These are phyloP conservation scores for Gyrodactylus salaris DNA, from an alignment of 1,140 invertebrate genomes.

Conservation along the genomic window DNA sequence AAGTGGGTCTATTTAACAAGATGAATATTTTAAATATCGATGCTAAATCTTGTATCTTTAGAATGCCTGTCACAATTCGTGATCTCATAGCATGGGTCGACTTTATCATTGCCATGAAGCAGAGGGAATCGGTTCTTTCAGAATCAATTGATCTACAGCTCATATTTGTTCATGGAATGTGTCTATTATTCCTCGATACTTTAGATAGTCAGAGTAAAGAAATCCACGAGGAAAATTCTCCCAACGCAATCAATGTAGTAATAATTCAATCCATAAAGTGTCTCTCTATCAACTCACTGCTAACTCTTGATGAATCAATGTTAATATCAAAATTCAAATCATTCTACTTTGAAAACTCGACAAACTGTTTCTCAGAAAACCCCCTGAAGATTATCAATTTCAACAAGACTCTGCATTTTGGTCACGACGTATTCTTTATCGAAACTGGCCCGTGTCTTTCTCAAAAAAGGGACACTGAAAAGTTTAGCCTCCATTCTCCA, in stretches of 20 bases:
- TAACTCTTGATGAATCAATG: neutral
- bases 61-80: conserved; percentile 36
- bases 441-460: neutral
- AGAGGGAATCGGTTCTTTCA: neutral
- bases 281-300: neutral
- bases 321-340: neutral
- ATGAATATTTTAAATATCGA: neutral
- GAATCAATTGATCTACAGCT: neutral
- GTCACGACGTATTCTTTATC: conserved; percentile 14
- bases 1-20: conserved; percentile 1
- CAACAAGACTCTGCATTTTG: conserved; percentile 9
- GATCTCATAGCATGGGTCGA: conserved; percentile 65
- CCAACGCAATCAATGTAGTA: neutral
- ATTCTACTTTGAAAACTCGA: neutral
- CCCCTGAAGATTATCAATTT: conserved; percentile 10
- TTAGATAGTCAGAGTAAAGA: neutral
- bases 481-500: neutral
- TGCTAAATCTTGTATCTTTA: conserved; percentile 7
- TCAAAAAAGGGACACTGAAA: neutral
- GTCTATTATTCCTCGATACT: neutral
- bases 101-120: conserved; percentile 35
- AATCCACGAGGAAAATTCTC: neutral
- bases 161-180: neutral
- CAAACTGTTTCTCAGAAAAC: neutral
- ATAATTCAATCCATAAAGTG: neutral